phyloP scores from a whole-genome alignment of 2,113 vertebrate species.

The Scytalopus superciliaris region DNA sequence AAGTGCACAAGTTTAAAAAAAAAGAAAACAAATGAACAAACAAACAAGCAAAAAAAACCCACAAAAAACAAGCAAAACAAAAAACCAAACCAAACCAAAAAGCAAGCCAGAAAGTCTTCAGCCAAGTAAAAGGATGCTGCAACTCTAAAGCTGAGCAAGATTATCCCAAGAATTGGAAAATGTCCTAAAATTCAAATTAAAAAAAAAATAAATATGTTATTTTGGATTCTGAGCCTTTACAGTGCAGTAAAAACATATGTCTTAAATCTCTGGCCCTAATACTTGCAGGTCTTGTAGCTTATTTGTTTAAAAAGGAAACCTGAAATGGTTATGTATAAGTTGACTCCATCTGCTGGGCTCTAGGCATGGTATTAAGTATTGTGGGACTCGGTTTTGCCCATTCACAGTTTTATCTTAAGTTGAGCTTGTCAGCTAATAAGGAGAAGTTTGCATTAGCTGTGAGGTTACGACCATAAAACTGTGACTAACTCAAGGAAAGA shows the following conservation, averaged over 20 bases:
- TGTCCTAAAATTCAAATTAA: not conserved
- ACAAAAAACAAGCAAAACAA: not conserved
- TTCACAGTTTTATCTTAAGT: not conserved
- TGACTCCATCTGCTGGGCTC: conserved; percentile 33
- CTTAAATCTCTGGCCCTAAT: not conserved
- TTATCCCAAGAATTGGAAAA: not conserved
- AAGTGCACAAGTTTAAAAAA: not conserved
- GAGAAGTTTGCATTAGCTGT: conserved; percentile 50
- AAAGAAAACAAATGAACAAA: not conserved
- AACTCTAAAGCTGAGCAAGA: not conserved
- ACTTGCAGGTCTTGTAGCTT: not conserved
- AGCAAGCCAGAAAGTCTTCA: not conserved
- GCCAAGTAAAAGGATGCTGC: not conserved
- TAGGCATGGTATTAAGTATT: not conserved
- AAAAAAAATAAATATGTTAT: not conserved
- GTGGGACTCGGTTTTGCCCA: not conserved
- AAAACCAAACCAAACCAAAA: not conserved
- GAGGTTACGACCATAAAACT: conserved; percentile 58
- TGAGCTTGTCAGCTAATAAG: conserved; percentile 17
- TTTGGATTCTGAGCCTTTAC: not conserved
- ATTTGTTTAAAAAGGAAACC: not conserved
- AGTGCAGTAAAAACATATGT: not conserved
- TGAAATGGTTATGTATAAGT: not conserved
- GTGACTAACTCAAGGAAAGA: conserved; percentile 43
- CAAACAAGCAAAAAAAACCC: not conserved